Conservation (phyloP, 2,113 vertebrate species). For the Salvelinus namaycush region DNA sequence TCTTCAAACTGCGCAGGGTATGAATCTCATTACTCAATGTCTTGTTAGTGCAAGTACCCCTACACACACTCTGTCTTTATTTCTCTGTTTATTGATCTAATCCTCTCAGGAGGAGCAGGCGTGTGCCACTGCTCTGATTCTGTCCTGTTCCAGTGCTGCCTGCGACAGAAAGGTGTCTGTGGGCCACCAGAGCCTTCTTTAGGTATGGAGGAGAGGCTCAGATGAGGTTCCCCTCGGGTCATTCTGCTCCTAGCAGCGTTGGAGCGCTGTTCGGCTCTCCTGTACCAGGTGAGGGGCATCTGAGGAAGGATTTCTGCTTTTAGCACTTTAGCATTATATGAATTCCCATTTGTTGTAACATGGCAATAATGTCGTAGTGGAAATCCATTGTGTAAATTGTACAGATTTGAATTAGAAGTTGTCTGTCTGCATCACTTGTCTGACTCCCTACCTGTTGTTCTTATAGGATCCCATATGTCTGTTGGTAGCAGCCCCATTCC, state of each 20-base stretch:
- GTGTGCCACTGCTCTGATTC: slow-evolving; percentile 91
- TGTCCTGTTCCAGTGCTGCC: slow-evolving; percentile 88
- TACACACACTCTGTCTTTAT: not conserved
- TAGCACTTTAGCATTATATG: not conserved
- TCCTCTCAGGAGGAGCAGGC: slow-evolving; percentile 87
- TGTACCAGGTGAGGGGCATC: slow-evolving; percentile 58
- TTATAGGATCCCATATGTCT: slow-evolving; percentile 70
- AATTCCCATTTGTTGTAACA: not conserved
- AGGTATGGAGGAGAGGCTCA: slow-evolving; percentile 97
- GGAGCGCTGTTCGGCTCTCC: slow-evolving; percentile 85
- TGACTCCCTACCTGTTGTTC: not conserved
- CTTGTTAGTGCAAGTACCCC: not conserved
- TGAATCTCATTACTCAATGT: not conserved
- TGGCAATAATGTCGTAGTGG: not conserved
- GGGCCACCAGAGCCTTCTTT: slow-evolving; percentile 95
- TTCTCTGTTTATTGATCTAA: not conserved
- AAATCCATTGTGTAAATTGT: not conserved
- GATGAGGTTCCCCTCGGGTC: slow-evolving; percentile 87
- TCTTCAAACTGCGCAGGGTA: slow-evolving; percentile 96
- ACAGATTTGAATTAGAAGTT: not conserved
- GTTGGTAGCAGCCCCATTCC: slow-evolving; percentile 60
- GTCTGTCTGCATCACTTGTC: not conserved
- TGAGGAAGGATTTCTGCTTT: not conserved
- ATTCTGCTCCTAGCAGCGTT: slow-evolving; percentile 80
- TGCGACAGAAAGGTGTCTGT: slow-evolving; percentile 89